phyloP scores from a whole-genome alignment of 2,888 invertebrate genomes.

The Rhopalosiphum nymphaeae region DNA sequence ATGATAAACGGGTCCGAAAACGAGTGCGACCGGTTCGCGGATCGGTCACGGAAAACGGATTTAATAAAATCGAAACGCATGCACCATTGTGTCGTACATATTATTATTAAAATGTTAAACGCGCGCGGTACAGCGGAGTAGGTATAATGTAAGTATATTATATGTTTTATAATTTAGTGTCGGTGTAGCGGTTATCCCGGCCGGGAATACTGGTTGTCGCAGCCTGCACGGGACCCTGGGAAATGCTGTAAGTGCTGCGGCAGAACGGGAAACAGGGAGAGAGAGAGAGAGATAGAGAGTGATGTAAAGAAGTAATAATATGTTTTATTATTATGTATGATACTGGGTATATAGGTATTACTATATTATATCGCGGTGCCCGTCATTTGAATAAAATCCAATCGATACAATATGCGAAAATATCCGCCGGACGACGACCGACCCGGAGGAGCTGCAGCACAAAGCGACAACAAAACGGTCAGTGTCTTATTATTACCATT shows the following conservation, averaged over 20 bases:
- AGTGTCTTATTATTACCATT: slow-evolving; percentile 59
- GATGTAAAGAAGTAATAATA: not conserved
- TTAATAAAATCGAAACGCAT: not conserved
- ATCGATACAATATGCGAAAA: slow-evolving; percentile 58
- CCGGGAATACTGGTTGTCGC: slow-evolving; percentile 44
- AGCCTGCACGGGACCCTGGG: slow-evolving; percentile 44
- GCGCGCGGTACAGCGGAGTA: not conserved
- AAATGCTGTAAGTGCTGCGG: not conserved
- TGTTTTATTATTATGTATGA: not conserved
- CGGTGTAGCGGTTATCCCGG: slow-evolving; percentile 37
- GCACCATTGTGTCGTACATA: not conserved
- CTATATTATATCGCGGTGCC: not conserved
- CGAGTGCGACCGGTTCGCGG: slow-evolving; percentile 45
- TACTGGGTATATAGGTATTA: not conserved
- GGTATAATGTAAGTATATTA: not conserved
- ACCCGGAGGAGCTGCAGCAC: not conserved
- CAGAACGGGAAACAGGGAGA: not conserved
- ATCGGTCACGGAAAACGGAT: slow-evolving; percentile 44
- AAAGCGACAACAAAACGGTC: slow-evolving; percentile 53
- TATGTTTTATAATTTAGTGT: not conserved
- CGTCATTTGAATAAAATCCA: slow-evolving; percentile 60
- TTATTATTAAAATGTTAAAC: not conserved
- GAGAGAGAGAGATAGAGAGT: too few relatives aligned
- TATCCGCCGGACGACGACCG: slow-evolving; percentile 21
- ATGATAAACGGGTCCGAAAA: slow-evolving; percentile 7